Evolutionary conservation across 1,140 invertebrate genomes (phyloP).

Genomic region (Coelopa frigida): DNA sequence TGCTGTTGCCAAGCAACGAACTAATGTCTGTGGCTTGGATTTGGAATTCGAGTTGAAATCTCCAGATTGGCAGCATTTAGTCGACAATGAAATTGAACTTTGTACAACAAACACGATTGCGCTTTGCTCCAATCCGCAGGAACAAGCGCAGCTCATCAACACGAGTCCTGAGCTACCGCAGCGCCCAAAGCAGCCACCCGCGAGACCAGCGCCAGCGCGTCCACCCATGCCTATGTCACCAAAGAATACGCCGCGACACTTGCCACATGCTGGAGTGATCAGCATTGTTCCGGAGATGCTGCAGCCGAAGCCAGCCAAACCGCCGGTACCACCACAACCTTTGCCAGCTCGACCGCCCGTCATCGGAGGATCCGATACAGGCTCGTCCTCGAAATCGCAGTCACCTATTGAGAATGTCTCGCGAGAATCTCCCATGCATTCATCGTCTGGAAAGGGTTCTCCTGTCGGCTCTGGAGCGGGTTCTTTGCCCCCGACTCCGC

Average conservation of each 20-base stretch:
- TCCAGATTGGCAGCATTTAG: conserved; percentile 70
- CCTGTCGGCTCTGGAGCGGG: conserved; percentile 14
- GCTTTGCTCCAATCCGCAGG: conserved; percentile 50
- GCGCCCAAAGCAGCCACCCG: conserved; percentile 53
- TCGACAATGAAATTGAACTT: conserved; percentile 73
- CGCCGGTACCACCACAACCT: conserved; percentile 47
- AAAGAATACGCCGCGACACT: conserved; percentile 43
- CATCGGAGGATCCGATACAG: conserved; percentile 44
- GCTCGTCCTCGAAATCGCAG: conserved; percentile 40
- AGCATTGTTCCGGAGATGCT: conserved; percentile 32
- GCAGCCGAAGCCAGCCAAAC: conserved; percentile 39
- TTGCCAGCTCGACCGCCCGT: conserved; percentile 47
- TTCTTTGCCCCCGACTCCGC: conserved; percentile 33
- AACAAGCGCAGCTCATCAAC: conserved; percentile 33
- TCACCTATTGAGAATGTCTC: conserved; percentile 26
- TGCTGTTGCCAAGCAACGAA: conserved; percentile 52
- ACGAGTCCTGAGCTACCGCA: conserved; percentile 47
- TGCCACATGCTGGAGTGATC: conserved; percentile 40
- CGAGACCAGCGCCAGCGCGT: conserved; percentile 47
- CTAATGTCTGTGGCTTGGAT: conserved; percentile 59
- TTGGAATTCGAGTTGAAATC: conserved; percentile 74
- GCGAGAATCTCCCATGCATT: conserved; percentile 20
- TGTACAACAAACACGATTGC: conserved; percentile 77
- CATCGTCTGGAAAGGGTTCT: conserved; percentile 32
- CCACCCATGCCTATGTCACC: conserved; percentile 51